Base-by-base conservation (phyloP, 2,888 invertebrate genomes). In the Macrostomum cliftonense region DNA sequence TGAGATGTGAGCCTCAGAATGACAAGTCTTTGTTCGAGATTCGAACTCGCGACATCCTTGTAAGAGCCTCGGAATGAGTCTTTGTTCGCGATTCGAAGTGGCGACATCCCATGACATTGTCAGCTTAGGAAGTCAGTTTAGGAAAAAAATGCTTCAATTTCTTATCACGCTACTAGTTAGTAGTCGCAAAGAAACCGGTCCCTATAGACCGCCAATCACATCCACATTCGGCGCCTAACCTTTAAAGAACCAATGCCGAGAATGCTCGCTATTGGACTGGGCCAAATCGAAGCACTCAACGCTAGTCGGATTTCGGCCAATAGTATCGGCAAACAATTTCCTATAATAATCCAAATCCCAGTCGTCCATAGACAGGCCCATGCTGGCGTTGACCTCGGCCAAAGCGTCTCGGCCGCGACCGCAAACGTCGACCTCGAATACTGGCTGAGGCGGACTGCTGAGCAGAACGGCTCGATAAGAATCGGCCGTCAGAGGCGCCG, bases 191-290 rank as follows among this genome's bases (percentile, higher is more conserved):
- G n/a, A n/a, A n/a, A n/a, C n/a, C n/a, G n/a, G n/a, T n/a, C n/a
- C n/a, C n/a, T n/a, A n/a, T n/a, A n/a, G n/a, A n/a, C n/a, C n/a
- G n/a, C n/a, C n/a, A 28, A 28, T 28, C 28, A 28, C 28, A 28
- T 28, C 9, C 9, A 28, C 4, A 28, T 7, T 9, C 4, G 28
- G 9, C 54, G 67, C 54, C 63, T 79, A 78, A 0, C 91, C 91
- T 74, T 85, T 85, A 71, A 95, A 95, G 73, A 95, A 95, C 95
- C 95, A 95, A 75, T 97, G 95, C 5, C 95, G 77, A 53, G 89
- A 89, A 70, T 97, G 95, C 68, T 97, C 95, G 69, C 91, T 74
- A 68, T 93, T 93, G 36, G 88, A 88, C 71, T 97, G 95, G 2
- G 95, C 95, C 58, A 95, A 77, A 74, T 95, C 95, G 73, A 95